Evolutionary conservation across 35 echinoderm and acorn worm species (phyloP).

Genomic region (Chiridota heheva): DNA sequence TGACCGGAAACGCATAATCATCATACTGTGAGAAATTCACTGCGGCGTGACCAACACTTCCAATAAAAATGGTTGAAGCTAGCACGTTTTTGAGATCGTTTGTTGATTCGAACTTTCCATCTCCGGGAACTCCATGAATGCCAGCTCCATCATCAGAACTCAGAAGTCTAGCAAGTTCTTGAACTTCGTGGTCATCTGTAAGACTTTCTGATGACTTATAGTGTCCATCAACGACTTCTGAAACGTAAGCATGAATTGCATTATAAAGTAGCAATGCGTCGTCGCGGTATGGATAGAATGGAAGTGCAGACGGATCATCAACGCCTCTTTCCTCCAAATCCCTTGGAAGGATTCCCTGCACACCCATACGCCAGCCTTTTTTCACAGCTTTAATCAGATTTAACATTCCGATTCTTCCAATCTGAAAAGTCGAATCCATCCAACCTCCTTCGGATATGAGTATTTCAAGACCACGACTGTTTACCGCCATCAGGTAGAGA

Average conservation of each 20-base stretch:
- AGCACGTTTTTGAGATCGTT: constrained; percentile 53
- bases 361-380: constrained; percentile 51
- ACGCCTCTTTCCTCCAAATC: constrained; percentile 68
- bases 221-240: constrained; percentile 43
- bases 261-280: constrained; percentile 63
- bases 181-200: constrained; percentile 58
- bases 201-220: constrained; percentile 47
- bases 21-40: constrained; percentile 77
- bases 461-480: constrained; percentile 27
- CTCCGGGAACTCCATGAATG: constrained; percentile 12
- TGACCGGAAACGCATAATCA: constrained; percentile 62
- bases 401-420: constrained; percentile 70
- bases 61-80: constrained; percentile 67
- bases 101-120: constrained; percentile 44
- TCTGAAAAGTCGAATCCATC: constrained; percentile 62
- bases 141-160: not conserved
- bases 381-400: constrained; percentile 42
- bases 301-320: constrained; percentile 61
- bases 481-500: constrained; percentile 69
- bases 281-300: constrained; percentile 73
- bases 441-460: constrained; percentile 57
- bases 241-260: constrained; percentile 69
- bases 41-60: constrained; percentile 65
- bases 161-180: constrained; percentile 50
- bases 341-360: constrained; percentile 48